phyloP scores from a whole-genome alignment of 2,797 vertebrate genomes.

The Sebastiscus tertius region DNA sequence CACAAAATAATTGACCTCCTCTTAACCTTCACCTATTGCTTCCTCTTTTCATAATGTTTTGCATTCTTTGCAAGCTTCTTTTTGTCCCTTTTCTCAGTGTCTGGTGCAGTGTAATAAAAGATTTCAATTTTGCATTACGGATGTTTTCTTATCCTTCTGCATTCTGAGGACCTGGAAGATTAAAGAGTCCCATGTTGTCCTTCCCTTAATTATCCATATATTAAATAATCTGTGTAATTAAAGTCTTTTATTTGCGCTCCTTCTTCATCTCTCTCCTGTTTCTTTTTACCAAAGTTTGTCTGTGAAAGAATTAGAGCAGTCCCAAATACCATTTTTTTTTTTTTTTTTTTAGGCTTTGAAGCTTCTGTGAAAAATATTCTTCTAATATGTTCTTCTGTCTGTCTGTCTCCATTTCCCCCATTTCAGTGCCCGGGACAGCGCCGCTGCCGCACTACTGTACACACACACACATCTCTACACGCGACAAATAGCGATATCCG shows the following conservation, averaged over 20 bases:
- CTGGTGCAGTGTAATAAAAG: background rate
- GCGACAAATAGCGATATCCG: no score
- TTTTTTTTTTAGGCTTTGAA: no score
- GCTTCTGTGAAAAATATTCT: no score
- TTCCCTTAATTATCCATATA: background rate
- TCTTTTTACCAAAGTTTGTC: background rate
- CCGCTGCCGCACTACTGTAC: no score
- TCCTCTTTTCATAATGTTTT: background rate
- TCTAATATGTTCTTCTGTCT: no score
- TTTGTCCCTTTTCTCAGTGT: background rate
- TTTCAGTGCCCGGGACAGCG: no score
- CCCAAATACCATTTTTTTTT: no score
- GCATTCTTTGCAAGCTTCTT: background rate
- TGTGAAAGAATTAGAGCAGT: no score
- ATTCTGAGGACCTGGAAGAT: background rate
- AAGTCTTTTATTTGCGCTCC: background rate
- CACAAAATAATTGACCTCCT: background rate
- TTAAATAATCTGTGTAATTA: background rate
- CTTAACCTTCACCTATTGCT: background rate
- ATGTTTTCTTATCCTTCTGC: background rate
- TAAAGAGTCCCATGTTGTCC: background rate
- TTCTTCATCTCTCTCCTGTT: background rate
- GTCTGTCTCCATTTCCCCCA: no score
- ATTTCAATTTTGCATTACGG: background rate
- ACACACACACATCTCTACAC: no score